Percentiles rank a stretch among this genome's conserved stretches.
These are phyloP conservation scores for Resseliella maxima DNA, from an alignment of 2,888 invertebrate genomes.

Conservation along the genomic window DNA sequence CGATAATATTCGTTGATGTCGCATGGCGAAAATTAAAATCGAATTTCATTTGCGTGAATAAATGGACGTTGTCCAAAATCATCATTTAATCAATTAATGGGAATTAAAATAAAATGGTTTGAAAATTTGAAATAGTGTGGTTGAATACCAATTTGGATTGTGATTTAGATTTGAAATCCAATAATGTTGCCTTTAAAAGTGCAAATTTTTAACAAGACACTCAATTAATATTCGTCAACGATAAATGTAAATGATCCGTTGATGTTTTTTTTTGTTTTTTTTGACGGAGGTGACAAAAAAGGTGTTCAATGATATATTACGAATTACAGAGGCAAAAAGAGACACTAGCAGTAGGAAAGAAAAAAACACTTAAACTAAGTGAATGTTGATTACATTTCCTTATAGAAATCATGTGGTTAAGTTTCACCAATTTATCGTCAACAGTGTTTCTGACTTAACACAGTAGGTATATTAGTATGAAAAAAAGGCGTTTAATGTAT, in stretches of 20 bases:
- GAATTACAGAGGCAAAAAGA: neutral
- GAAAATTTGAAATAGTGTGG: neutral
- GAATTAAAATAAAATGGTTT: neutral
- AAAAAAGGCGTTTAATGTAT: neutral
- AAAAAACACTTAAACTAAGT: no score
- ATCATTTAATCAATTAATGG: neutral
- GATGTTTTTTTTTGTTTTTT: no score
- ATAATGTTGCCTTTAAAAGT: neutral
- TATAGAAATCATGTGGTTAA: neutral
- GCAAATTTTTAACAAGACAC: neutral
- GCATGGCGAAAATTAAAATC: neutral
- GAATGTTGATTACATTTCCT: conserved; percentile 6
- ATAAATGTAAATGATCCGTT: neutral
- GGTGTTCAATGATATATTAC: neutral
- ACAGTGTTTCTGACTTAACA: neutral
- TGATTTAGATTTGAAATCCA: neutral
- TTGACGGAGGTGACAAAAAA: neutral
- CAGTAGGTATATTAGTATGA: neutral
- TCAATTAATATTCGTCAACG: neutral
- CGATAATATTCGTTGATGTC: neutral
- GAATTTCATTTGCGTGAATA: neutral
- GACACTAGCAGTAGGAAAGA: neutral
- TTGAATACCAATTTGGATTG: neutral
- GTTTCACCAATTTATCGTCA: neutral
- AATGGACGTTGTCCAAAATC: neutral